Evolutionary conservation across 2,888 invertebrate species (phyloP).

Genomic region (Tachystola acroxantha): DNA sequence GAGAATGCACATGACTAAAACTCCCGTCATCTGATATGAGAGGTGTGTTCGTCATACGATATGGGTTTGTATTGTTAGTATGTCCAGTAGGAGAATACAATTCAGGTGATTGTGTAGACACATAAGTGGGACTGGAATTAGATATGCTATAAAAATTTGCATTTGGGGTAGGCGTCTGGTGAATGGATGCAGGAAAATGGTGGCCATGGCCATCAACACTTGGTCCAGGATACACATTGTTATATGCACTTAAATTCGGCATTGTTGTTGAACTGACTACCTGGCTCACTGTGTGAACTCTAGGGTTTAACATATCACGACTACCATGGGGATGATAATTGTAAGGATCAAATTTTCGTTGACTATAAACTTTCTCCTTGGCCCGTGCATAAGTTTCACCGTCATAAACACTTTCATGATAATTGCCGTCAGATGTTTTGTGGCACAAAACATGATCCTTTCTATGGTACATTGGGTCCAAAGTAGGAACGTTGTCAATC

Average conservation of each 20-base stretch:
- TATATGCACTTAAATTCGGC: constrained; percentile 69
- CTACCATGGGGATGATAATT: constrained; percentile 59
- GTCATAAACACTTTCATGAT: constrained; percentile 58
- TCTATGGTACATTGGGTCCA: constrained; percentile 52
- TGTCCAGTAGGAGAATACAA: constrained; percentile 70
- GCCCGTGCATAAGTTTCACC: constrained; percentile 54
- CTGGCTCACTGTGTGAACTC: constrained; percentile 66
- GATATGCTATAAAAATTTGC: constrained; percentile 57
- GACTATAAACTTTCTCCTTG: constrained; percentile 64
- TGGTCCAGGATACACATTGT: constrained; percentile 46
- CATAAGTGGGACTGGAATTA: constrained; percentile 62
- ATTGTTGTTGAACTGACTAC: constrained; percentile 70
- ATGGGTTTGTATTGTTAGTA: constrained; percentile 69
- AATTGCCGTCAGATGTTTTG: constrained; percentile 49
- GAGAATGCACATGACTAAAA: constrained; percentile 64
- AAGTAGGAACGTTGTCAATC: constrained; percentile 46
- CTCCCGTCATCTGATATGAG: constrained; percentile 70
- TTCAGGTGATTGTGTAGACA: constrained; percentile 66
- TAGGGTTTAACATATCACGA: constrained; percentile 52
- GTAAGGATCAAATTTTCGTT: constrained; percentile 61
- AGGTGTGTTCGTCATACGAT: constrained; percentile 70
- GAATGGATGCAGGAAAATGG: constrained; percentile 46
- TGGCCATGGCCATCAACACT: constrained; percentile 42
- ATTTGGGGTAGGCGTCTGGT: constrained; percentile 50
- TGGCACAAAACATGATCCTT: constrained; percentile 54